Evolutionary conservation across 2,113 vertebrate genomes (phyloP), one percentile per base, ranked within the genome.

Genomic region (Paedocypris sp.): DNA sequence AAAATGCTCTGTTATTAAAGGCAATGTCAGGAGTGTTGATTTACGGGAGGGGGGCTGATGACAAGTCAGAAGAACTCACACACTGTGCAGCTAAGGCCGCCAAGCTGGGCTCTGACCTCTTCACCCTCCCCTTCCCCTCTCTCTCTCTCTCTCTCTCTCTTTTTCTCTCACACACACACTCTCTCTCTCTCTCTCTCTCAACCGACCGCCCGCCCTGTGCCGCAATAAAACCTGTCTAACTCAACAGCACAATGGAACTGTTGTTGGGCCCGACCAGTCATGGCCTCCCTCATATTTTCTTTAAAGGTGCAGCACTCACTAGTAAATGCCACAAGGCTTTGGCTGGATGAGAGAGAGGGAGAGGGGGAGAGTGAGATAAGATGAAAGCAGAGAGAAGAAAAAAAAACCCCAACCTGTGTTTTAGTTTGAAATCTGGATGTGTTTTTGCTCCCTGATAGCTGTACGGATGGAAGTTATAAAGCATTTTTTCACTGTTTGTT

Each of bases 1-100:
- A 84, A 85, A 84, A 87, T 79, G 81, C 76, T 68, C 82, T 80
- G 81, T 85, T 87, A 85, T 85, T 87, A 86, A 83, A 86, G 79
- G 66, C 80, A 72, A 75, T 81, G 84, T 87, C 81, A 80, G 79
- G 79, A 78, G 79, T 75, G 74, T 82, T 87, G 88, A 88, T 90
- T 89, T 89, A 88, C 75, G 69, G 81, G 77, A 31, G 67, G 70
- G 46, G 16, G 54, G 74, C 76, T 57, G 84, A 84, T 86, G 87
- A 88, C 84, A 87, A 82, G 78, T 83, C 73, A 59, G 82, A 76
- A 83, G 81, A 85, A 82, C 80, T 81, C 82, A 66, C 71, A 81
- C 79, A 82, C 80, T 68, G 78, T 75, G 72, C 76, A 50, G 78
- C 82, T 73, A 76, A 64, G 82, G 77, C 80, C 73, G 76, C 81